Evolutionary conservation across 2,888 invertebrate genomes (phyloP).

Genomic region (Drosophila anomelani): DNA sequence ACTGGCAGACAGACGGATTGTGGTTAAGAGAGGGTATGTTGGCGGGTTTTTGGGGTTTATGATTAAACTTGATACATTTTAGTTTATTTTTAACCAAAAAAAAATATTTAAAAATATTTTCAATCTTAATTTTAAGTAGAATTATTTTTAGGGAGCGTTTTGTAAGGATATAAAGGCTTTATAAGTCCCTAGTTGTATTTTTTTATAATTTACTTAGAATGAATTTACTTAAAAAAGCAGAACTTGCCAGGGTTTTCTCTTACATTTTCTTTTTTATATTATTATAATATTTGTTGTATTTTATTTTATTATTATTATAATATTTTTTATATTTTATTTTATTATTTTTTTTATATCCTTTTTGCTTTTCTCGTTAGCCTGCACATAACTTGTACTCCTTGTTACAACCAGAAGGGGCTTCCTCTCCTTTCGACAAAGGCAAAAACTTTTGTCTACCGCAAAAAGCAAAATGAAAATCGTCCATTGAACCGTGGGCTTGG

Average conservation of each 20-base stretch:
- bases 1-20: conserved; percentile 54
- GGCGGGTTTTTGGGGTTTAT: background rate
- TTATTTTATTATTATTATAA: background rate
- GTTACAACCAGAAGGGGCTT: background rate
- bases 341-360: background rate
- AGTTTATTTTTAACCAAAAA: background rate
- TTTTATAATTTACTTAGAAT: background rate
- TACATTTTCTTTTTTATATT: background rate
- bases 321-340: background rate
- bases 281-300: background rate
- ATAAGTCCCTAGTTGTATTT: background rate
- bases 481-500: conserved; percentile 69
- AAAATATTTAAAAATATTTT: background rate
- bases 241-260: no score
- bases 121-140: background rate
- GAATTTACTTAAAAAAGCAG: background rate
- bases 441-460: conserved; percentile 52
- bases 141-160: background rate
- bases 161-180: no score
- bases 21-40: background rate
- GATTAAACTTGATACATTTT: background rate
- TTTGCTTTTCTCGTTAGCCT: conserved; percentile 61
- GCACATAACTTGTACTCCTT: conserved; percentile 20
- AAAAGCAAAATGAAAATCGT: conserved; percentile 64
- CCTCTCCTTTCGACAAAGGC: conserved; percentile 27